phyloP scores from a whole-genome alignment of 2,888 invertebrate species.

The Ethmia dodecea region DNA sequence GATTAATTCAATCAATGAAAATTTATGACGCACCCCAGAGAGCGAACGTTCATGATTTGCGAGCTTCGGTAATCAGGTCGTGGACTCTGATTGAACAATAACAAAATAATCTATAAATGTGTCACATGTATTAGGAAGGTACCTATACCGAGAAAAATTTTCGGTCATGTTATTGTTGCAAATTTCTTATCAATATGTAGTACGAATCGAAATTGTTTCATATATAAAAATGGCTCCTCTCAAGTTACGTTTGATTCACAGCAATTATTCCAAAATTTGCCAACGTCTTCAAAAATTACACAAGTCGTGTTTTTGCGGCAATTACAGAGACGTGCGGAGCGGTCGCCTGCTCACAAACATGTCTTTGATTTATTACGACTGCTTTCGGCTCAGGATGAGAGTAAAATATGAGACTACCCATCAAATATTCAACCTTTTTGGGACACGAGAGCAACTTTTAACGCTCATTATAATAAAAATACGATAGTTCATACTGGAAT shows the following conservation, averaged over 20 bases:
- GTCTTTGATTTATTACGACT: conserved; percentile 71
- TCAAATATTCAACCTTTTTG: conserved; percentile 71
- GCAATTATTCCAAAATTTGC: conserved; percentile 69
- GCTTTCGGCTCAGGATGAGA: conserved; percentile 50
- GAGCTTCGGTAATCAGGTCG: conserved; percentile 58
- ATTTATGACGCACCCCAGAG: conserved; percentile 76
- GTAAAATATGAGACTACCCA: conserved; percentile 69
- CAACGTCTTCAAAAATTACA: conserved; percentile 67
- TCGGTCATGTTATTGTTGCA: too few relatives aligned
- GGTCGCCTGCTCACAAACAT: conserved; percentile 59
- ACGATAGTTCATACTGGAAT: conserved; percentile 64
- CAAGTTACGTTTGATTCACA: conserved; percentile 6
- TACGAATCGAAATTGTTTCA: too few relatives aligned
- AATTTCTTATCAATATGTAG: too few relatives aligned
- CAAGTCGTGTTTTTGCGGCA: conserved; percentile 69
- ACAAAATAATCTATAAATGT: too few relatives aligned
- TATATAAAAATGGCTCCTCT: too few relatives aligned
- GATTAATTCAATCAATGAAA: conserved; percentile 78
- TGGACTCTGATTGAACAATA: not conserved
- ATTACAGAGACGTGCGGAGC: conserved; percentile 67
- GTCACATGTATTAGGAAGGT: too few relatives aligned
- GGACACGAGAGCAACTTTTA: conserved; percentile 53
- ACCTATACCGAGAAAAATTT: too few relatives aligned
- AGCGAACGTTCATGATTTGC: conserved; percentile 49
- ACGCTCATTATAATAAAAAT: conserved; percentile 73